These are phyloP conservation scores for Odontothrips loti DNA, from an alignment of 2,888 invertebrate species.

Conservation along the genomic window DNA sequence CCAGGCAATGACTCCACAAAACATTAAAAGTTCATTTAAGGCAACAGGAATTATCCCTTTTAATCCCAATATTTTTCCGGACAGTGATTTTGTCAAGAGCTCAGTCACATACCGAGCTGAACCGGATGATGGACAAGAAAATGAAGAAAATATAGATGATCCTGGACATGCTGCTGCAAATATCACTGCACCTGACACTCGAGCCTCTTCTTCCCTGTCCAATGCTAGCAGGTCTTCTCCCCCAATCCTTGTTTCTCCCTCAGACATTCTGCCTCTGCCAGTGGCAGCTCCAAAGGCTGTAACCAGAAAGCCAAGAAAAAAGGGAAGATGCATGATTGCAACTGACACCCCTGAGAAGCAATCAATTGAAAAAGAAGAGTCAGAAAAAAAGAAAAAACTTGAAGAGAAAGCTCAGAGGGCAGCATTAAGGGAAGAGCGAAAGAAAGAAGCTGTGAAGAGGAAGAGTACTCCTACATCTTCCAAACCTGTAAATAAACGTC, in stretches of 20 bases:
- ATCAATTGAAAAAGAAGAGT: conserved; percentile 33
- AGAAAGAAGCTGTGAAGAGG: background rate
- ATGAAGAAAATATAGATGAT: background rate
- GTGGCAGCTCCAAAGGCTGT: conserved; percentile 30
- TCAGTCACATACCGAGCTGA: conserved; percentile 32
- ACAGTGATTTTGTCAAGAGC: conserved; percentile 36
- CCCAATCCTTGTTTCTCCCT: conserved; percentile 28
- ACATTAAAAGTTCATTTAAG: conserved; percentile 37
- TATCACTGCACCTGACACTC: no score
- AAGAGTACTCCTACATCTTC: background rate
- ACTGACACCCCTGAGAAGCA: conserved; percentile 42
- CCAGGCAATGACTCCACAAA: conserved; percentile 37
- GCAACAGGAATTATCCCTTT: conserved; percentile 38
- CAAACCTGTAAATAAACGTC: background rate
- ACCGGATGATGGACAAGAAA: background rate
- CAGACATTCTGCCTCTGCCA: conserved; percentile 31
- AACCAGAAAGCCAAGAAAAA: conserved; percentile 37
- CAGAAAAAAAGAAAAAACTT: background rate
- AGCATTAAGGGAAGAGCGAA: background rate
- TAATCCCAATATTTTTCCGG: conserved; percentile 37
- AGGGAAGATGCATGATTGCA: conserved; percentile 41
- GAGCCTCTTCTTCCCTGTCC: no score
- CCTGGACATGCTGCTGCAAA: background rate
- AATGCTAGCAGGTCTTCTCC: background rate
- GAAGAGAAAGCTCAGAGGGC: background rate